Conservation (phyloP, 2,797 vertebrate species). For the Periophthalmus magnuspinnatus region DNA sequence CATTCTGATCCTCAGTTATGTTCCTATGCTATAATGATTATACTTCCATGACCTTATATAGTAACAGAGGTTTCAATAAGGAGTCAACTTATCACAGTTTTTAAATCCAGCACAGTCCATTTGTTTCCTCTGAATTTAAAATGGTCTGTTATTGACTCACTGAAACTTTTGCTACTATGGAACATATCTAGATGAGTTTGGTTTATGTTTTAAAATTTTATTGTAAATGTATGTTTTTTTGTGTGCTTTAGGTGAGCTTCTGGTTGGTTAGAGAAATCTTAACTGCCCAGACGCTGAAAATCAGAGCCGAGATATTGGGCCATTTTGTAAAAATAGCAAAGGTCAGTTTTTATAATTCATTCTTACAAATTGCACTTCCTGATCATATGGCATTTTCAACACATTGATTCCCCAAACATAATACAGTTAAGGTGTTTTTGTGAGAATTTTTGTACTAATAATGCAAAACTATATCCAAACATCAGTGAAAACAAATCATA, state of each 20-base stretch:
- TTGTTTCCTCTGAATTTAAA: too few species aligned
- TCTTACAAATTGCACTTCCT: neutral
- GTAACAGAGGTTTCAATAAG: neutral
- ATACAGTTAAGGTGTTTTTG: neutral
- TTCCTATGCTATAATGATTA: neutral
- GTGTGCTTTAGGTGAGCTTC: constrained; percentile 88
- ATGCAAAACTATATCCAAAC: neutral
- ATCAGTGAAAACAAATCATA: neutral
- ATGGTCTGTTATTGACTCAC: too few species aligned
- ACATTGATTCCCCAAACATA: neutral
- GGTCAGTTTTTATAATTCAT: constrained; percentile 76
- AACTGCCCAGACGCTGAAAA: constrained; percentile 95
- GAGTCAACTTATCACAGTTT: neutral
- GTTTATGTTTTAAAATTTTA: too few species aligned
- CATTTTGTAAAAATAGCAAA: constrained; percentile 98
- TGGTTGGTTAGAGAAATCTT: constrained; percentile 96
- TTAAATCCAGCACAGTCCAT: too few species aligned
- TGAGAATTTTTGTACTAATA: neutral
- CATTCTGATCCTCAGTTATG: neutral
- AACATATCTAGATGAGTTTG: neutral
- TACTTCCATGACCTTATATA: neutral
- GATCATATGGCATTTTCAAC: neutral
- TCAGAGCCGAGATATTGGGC: constrained; percentile 92
- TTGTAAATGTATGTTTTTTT: neutral
- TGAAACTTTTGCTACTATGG: neutral